Conservation (phyloP, 1,140 invertebrate genomes). For the Drosophila nannoptera region DNA sequence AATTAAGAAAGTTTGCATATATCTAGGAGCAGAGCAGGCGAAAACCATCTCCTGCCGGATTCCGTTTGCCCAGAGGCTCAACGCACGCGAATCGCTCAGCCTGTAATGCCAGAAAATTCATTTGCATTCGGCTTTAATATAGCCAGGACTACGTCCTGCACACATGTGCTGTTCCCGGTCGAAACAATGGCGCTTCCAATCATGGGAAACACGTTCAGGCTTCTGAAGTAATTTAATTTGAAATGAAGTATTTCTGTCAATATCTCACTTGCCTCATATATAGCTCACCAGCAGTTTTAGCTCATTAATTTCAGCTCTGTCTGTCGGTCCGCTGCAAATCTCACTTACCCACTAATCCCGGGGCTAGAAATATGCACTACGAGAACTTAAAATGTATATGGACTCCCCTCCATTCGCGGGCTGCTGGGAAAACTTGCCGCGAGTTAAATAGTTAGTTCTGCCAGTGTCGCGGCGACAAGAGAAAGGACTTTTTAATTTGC, state of each 20-base stretch:
- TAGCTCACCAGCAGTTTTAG: no score
- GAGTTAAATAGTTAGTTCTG: slow-evolving; percentile 3
- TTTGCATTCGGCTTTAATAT: slow-evolving; percentile 8
- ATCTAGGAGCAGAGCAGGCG: slow-evolving; percentile 9
- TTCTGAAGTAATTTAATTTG: no score
- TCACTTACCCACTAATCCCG: no score
- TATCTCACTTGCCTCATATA: no score
- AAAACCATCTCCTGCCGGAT: slow-evolving; percentile 9
- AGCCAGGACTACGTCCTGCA: not conserved
- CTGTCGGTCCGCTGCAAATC: no score
- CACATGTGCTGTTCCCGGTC: not conserved
- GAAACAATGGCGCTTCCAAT: not conserved
- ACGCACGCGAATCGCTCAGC: not conserved
- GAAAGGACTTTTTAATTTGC: slow-evolving; percentile 58
- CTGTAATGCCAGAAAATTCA: slow-evolving; percentile 9
- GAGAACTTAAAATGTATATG: slow-evolving; percentile 11
- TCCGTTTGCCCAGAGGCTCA: not conserved
- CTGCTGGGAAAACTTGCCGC: slow-evolving; percentile 11
- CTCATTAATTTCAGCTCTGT: no score
- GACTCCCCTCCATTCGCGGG: not conserved
- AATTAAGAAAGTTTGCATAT: slow-evolving; percentile 72
- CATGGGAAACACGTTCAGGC: no score
- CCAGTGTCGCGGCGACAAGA: not conserved
- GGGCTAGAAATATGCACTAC: no score
- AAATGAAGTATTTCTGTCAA: no score